Evolutionary conservation across 35 echinoderm and acorn worm genomes (phyloP).

Genomic region (Holothuria glaberrima): DNA sequence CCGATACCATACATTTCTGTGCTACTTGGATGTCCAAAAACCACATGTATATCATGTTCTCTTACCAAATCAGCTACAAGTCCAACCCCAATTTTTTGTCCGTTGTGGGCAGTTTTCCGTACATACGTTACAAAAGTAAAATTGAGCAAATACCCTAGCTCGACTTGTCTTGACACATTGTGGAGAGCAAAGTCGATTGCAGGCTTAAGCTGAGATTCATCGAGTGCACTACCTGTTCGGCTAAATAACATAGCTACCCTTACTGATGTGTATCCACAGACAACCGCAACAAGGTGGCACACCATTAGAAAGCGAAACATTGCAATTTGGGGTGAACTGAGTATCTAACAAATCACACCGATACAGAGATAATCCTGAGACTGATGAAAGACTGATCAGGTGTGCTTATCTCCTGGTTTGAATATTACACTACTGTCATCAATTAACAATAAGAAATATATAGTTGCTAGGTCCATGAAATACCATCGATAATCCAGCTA

Average conservation of each 20-base stretch:
- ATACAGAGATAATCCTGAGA: too few species aligned
- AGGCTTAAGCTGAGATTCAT: not conserved
- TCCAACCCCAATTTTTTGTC: not conserved
- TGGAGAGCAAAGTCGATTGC: constrained; percentile 4
- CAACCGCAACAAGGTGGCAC: too few species aligned
- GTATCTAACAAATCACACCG: too few species aligned
- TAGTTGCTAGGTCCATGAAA: too few species aligned
- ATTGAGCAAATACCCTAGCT: not conserved
- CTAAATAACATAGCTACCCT: not conserved
- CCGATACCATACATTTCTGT: not conserved
- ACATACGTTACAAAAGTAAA: constrained; percentile 2
- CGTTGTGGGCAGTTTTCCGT: not conserved
- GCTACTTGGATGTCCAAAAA: constrained; percentile 4
- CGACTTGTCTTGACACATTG: not conserved
- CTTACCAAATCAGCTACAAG: not conserved
- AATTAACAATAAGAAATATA: too few species aligned
- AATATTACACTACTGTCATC: too few species aligned
- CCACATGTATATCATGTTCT: not conserved
- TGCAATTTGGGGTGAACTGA: too few species aligned
- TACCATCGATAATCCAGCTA: too few species aligned
- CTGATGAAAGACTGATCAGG: too few species aligned
- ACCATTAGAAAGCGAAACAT: too few species aligned
- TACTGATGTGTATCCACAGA: not conserved
- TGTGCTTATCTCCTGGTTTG: too few species aligned
- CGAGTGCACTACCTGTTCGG: not conserved